Conservation (phyloP, 2,113 vertebrate genomes). For the Astur gentilis region DNA sequence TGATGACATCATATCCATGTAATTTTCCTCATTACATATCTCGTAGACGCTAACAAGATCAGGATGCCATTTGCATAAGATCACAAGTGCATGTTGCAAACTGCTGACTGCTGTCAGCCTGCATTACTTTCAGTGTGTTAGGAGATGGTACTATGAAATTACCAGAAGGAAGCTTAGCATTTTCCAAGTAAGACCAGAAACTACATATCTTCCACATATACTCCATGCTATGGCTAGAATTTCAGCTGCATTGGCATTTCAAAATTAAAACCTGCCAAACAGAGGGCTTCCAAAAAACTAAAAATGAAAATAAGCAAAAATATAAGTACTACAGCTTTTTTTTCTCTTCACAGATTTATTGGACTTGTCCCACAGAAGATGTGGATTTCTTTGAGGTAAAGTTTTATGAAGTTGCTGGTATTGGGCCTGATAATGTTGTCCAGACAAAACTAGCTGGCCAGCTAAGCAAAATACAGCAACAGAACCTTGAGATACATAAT, state of each 20-base stretch:
- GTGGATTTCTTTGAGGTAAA: slow-evolving; percentile 67
- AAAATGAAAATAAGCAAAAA: background rate
- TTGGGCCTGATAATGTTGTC: slow-evolving; percentile 20
- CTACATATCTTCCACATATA: background rate
- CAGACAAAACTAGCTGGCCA: slow-evolving; percentile 52
- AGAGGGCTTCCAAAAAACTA: background rate
- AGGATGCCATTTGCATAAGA: background rate
- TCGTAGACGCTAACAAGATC: background rate
- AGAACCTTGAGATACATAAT: slow-evolving; percentile 61
- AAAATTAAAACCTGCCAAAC: background rate
- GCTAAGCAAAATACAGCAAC: slow-evolving; percentile 57
- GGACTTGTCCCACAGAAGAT: slow-evolving; percentile 63
- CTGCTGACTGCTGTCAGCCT: background rate
- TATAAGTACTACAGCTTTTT: background rate
- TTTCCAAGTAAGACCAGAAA: background rate
- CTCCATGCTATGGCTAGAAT: background rate
- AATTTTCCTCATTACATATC: background rate
- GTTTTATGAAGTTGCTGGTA: slow-evolving; percentile 58
- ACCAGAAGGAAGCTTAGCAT: background rate
- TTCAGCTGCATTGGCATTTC: background rate
- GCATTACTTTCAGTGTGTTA: background rate
- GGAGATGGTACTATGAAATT: background rate
- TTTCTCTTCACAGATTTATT: slow-evolving; percentile 51
- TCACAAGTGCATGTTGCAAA: background rate
- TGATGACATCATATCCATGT: background rate